phyloP scores from a whole-genome alignment of 1,140 invertebrate species.

The Drosophila ananassae region DNA sequence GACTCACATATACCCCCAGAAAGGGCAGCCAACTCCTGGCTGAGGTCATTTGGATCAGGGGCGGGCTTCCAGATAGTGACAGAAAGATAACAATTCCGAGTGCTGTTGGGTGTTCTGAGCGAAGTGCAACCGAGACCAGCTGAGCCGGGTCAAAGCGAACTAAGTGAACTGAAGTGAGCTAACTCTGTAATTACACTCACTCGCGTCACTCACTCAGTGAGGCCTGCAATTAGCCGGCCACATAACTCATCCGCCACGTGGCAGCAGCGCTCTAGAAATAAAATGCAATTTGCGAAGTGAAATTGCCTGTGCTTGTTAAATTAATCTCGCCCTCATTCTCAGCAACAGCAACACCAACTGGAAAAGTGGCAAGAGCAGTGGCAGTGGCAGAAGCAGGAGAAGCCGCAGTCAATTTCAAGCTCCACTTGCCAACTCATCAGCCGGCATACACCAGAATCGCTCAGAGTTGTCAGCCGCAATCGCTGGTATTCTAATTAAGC shows the following conservation, averaged over 20 bases:
- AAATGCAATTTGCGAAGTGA: conserved; percentile 56
- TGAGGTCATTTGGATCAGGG: conserved; percentile 52
- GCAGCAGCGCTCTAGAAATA: conserved; percentile 26
- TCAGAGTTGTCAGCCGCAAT: conserved; percentile 49
- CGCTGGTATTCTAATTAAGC: conserved; percentile 66
- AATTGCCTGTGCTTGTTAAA: conserved; percentile 44
- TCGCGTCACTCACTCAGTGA: conserved; percentile 21
- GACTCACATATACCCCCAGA: conserved; percentile 18
- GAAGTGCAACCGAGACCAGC: conserved; percentile 24
- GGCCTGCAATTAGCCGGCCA: conserved; percentile 42
- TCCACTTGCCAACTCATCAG: conserved; percentile 57
- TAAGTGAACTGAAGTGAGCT: conserved; percentile 9
- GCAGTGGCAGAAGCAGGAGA: not conserved
- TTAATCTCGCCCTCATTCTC: conserved; percentile 45
- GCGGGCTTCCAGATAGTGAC: conserved; percentile 27
- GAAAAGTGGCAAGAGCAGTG: conserved; percentile 2
- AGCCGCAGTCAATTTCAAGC: conserved; percentile 61
- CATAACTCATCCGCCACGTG: conserved; percentile 52
- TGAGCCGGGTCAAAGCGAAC: conserved; percentile 5
- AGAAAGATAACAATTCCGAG: conserved; percentile 25
- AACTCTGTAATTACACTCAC: conserved; percentile 29
- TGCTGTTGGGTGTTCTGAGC: conserved; percentile 1
- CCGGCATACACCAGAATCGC: conserved; percentile 12
- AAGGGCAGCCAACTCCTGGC: conserved; percentile 23
- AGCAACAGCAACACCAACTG: not conserved